Conservation (phyloP, 2,888 invertebrate genomes). For the Aleiodes testaceus region DNA sequence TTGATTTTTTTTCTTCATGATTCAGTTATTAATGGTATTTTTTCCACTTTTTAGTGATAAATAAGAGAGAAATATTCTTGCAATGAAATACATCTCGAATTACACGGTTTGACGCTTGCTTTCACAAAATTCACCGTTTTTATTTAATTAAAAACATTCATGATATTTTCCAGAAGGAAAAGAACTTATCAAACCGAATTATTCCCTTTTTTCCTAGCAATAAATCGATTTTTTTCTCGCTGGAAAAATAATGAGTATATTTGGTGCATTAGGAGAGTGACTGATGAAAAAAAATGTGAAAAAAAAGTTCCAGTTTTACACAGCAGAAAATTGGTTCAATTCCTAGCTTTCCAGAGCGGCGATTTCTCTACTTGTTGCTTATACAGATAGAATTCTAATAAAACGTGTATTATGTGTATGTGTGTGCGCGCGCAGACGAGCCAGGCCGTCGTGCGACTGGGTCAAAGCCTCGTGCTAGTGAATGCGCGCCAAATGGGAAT, state of each 20-base stretch:
- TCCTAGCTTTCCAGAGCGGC: conserved; percentile 52
- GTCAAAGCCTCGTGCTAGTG: conserved; percentile 49
- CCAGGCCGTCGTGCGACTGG: conserved; percentile 55
- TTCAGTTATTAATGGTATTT: not conserved
- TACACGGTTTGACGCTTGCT: conserved; percentile 44
- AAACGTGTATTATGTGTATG: conserved; percentile 9
- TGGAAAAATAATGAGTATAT: conserved; percentile 14
- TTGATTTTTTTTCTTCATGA: not conserved
- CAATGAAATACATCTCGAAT: conserved; percentile 17
- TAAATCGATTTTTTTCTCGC: not conserved
- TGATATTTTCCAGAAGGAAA: no score
- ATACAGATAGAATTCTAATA: not conserved
- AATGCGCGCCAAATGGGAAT: conserved; percentile 45
- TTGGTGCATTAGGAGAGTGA: conserved; percentile 5
- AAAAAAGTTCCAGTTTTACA: conserved; percentile 33
- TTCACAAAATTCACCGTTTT: conserved; percentile 36
- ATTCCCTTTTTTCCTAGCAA: no score
- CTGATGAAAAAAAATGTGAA: conserved; percentile 5
- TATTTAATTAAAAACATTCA: no score
- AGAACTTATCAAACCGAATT: no score
- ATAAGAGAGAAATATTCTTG: conserved; percentile 5
- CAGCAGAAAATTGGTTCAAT: conserved; percentile 39
- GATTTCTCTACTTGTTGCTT: conserved; percentile 58
- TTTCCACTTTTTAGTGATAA: not conserved
- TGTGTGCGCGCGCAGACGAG: conserved; percentile 25